phyloP scores from a whole-genome alignment of 2,113 vertebrate species.

The Anarhynchus alexandrinus region DNA sequence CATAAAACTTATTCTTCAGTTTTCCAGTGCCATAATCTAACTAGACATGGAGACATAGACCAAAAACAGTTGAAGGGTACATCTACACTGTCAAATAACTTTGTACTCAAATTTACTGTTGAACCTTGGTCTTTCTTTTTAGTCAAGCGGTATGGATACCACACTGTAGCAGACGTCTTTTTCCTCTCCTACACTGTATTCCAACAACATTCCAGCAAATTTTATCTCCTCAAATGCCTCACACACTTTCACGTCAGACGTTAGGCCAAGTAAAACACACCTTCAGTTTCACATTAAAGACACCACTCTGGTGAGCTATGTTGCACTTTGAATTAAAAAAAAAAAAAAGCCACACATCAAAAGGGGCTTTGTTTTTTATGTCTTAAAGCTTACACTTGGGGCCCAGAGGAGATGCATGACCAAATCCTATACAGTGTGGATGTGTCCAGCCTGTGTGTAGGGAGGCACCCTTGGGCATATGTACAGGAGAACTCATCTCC shows the following conservation, averaged over 20 bases:
- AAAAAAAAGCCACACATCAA: background rate
- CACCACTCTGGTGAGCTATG: rapidly evolving
- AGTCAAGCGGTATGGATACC: background rate
- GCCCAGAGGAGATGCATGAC: background rate
- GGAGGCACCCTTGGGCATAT: rapidly evolving
- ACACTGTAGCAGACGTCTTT: background rate
- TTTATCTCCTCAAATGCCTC: background rate
- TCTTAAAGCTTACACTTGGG: background rate
- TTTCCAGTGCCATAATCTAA: background rate
- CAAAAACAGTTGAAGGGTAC: background rate
- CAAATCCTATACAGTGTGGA: rapidly evolving
- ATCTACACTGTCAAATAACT: background rate
- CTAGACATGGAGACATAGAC: background rate
- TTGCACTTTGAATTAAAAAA: background rate
- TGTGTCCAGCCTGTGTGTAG: background rate
- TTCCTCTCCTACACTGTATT: background rate
- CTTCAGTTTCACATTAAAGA: background rate
- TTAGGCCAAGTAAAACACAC: background rate
- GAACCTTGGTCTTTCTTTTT: background rate
- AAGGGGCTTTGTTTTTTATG: rapidly evolving
- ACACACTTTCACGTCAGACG: background rate
- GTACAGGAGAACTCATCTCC: background rate
- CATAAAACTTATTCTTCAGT: background rate
- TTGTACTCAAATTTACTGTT: background rate
- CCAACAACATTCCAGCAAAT: background rate